These are phyloP conservation scores for Epinephelus moara DNA, from an alignment of 2,113 vertebrate genomes.

Conservation along the genomic window DNA sequence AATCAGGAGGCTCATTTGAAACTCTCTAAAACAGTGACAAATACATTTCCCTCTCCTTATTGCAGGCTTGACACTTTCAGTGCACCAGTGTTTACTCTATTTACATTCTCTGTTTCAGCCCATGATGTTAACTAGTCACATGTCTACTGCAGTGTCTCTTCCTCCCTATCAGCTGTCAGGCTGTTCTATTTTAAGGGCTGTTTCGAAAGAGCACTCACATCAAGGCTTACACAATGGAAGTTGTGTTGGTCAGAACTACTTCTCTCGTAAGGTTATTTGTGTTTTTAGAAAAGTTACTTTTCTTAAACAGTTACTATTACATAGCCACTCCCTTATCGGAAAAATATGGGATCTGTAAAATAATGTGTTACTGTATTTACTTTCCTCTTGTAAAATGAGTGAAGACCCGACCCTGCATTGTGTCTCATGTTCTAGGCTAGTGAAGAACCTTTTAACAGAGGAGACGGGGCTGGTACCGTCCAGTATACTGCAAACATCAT, in stretches of 20 bases:
- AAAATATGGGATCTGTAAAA: not conserved
- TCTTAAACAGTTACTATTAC: not conserved
- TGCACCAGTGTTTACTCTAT: not conserved
- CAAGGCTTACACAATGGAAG: not conserved
- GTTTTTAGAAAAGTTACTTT: not conserved
- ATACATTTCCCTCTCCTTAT: too few relatives aligned
- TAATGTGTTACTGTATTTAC: not conserved
- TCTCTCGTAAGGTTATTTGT: not conserved
- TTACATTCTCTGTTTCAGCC: not conserved
- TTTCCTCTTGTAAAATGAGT: slow-evolving; percentile 4
- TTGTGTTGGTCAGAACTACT: not conserved
- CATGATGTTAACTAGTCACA: not conserved
- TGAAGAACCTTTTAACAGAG: slow-evolving; percentile 89
- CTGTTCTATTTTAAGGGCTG: not conserved
- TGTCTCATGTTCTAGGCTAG: slow-evolving; percentile 86
- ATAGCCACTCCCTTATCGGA: not conserved
- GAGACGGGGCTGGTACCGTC: slow-evolving; percentile 88
- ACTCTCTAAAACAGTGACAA: too few relatives aligned
- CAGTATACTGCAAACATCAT: slow-evolving; percentile 85
- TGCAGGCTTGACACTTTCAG: not conserved
- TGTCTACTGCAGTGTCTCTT: not conserved
- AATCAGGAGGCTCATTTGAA: not conserved
- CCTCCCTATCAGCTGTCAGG: not conserved
- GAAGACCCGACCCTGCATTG: slow-evolving; percentile 42
- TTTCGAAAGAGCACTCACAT: not conserved